A percentile compares a stretch with the other conserved stretches of the same genome.
Conservation (phyloP, 1,140 invertebrate genomes). For the Hycleus phaleratus region DNA sequence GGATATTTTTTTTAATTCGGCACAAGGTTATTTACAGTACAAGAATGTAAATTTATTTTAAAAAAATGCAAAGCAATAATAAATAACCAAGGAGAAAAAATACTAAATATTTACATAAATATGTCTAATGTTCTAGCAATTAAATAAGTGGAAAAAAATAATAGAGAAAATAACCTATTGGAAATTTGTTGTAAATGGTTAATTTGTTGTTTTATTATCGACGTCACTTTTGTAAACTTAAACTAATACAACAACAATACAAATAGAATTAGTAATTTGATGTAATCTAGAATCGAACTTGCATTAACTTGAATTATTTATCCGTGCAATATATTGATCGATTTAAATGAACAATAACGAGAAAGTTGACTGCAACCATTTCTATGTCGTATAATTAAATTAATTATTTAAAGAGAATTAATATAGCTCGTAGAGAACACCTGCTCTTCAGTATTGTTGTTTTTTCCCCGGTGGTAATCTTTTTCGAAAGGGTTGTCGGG, state of each 20-base stretch:
- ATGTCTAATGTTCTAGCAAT: too few species aligned
- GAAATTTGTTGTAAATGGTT: neutral
- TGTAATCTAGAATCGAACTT: constrained; percentile 20
- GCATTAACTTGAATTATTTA: constrained; percentile 21
- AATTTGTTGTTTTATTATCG: constrained; percentile 8
- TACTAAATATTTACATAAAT: too few species aligned
- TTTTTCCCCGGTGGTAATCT: neutral
- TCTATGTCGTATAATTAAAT: neutral
- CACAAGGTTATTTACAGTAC: too few species aligned
- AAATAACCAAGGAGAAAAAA: too few species aligned
- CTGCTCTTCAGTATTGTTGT: too few species aligned
- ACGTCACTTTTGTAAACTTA: constrained; percentile 1
- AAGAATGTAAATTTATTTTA: too few species aligned
- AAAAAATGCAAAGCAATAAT: too few species aligned
- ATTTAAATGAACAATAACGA: too few species aligned
- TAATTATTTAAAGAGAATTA: neutral
- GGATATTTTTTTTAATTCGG: too few species aligned
- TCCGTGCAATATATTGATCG: constrained; percentile 16
- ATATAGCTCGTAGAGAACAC: neutral
- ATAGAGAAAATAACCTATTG: too few species aligned
- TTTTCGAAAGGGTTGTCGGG: constrained; percentile 1
- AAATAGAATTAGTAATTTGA: constrained; percentile 15
- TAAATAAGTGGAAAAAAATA: too few species aligned
- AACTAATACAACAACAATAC: constrained; percentile 10
- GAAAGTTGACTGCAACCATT: neutral